A percentile compares a stretch with the other conserved stretches of the same genome.
These are phyloP conservation scores for Acronicta alni DNA, from an alignment of 2,888 invertebrate species.

Conservation along the genomic window DNA sequence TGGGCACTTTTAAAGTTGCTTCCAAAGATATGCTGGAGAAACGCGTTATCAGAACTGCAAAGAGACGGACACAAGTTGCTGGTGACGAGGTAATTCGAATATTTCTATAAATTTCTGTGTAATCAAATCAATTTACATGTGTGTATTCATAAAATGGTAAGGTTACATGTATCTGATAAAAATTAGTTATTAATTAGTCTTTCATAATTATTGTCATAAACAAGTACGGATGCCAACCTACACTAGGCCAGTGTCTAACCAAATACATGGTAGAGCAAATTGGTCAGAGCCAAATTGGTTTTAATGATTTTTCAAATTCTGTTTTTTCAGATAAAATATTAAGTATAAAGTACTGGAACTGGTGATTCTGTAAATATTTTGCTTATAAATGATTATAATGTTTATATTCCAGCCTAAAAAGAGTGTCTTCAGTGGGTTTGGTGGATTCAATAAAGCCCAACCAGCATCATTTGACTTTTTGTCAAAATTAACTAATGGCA, in stretches of 20 bases:
- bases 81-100: constrained; percentile 57
- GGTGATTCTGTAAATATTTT: not conserved
- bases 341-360: too few relatives aligned
- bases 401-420: constrained; percentile 79
- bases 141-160: too few relatives aligned
- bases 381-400: constrained; percentile 6
- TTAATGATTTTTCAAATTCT: too few relatives aligned
- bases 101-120: not conserved
- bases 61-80: constrained; percentile 86
- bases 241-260: too few relatives aligned
- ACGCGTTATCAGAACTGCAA: constrained; percentile 94
- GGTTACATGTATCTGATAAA: not conserved
- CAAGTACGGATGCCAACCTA: too few relatives aligned
- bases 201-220: too few relatives aligned
- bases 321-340: too few relatives aligned
- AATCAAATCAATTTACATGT: too few relatives aligned
- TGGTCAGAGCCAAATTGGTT: too few relatives aligned
- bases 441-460: constrained; percentile 90
- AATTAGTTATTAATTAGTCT: too few relatives aligned
- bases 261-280: too few relatives aligned
- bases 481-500: constrained; percentile 87
- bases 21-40: constrained; percentile 92
- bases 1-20: constrained; percentile 92
- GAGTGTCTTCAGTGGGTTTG: constrained; percentile 92
- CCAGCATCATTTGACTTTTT: constrained; percentile 90